These are phyloP conservation scores for Neosalanx taihuensis DNA, from an alignment of 2,797 vertebrate species.

Conservation along the genomic window DNA sequence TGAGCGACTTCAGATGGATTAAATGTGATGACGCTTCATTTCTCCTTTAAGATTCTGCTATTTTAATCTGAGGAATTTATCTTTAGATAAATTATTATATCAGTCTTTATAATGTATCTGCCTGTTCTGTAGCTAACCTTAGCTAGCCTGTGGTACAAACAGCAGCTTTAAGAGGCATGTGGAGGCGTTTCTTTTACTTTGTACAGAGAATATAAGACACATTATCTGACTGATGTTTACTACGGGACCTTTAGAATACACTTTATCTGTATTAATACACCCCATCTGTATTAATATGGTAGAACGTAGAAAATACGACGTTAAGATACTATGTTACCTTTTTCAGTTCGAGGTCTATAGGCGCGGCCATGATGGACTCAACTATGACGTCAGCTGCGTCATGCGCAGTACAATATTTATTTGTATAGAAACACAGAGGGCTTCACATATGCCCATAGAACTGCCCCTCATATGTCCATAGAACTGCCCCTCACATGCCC, in stretches of 20 bases:
- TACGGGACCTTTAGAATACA: not conserved
- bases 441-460: no score
- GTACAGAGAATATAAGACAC: not conserved
- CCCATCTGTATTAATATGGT: not conserved
- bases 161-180: not conserved
- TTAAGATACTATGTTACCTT: no score
- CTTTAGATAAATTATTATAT: no score
- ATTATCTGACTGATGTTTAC: not conserved
- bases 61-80: no score
- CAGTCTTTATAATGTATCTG: no score
- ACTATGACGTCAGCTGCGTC: not conserved
- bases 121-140: not conserved
- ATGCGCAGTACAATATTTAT: conserved; percentile 22
- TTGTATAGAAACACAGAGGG: no score
- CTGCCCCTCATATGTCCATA: no score
- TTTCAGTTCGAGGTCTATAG: conserved; percentile 86
- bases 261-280: no score
- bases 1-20: no score
- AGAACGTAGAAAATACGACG: not conserved
- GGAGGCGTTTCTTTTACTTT: not conserved
- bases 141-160: not conserved
- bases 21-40: no score
- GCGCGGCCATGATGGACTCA: conserved; percentile 76
- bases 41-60: no score
- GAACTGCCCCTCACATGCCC: no score